phyloP scores from a whole-genome alignment of 2,113 vertebrate genomes.

The Peucedramus taeniatus region DNA sequence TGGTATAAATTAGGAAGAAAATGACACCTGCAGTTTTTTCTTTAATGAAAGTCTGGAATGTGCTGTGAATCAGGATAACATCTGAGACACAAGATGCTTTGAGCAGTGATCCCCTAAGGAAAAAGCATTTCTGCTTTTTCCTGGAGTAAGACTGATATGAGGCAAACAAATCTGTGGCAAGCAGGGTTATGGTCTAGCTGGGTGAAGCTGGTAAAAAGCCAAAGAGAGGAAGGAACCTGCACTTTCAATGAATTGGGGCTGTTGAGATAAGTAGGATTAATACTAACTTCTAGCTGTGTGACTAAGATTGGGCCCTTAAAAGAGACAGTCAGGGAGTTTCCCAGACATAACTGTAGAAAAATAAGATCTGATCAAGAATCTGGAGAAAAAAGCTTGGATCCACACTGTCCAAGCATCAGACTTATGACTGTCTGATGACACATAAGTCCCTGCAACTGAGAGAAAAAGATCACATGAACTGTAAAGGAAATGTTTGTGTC shows the following conservation, averaged over 20 bases:
- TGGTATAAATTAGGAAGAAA: neutral
- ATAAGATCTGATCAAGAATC: neutral
- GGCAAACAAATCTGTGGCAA: neutral
- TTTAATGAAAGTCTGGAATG: neutral
- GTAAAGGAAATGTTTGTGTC: neutral
- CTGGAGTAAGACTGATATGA: neutral
- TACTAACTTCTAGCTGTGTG: neutral
- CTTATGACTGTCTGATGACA: neutral
- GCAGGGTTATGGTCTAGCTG: neutral
- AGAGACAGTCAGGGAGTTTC: neutral
- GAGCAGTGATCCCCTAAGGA: neutral
- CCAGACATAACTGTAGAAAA: neutral
- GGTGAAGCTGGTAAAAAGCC: neutral
- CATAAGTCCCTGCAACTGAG: neutral
- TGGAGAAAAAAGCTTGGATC: neutral
- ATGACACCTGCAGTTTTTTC: neutral
- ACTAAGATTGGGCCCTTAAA: neutral
- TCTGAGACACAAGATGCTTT: neutral
- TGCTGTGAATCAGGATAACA: neutral
- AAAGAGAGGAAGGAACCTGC: neutral
- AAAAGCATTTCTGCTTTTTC: neutral
- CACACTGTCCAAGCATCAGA: no score
- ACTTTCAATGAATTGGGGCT: neutral
- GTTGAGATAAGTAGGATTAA: neutral
- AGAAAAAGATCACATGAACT: neutral